Conservation (phyloP, 2,888 invertebrate species). For the Lissocephala sabroskyi region DNA sequence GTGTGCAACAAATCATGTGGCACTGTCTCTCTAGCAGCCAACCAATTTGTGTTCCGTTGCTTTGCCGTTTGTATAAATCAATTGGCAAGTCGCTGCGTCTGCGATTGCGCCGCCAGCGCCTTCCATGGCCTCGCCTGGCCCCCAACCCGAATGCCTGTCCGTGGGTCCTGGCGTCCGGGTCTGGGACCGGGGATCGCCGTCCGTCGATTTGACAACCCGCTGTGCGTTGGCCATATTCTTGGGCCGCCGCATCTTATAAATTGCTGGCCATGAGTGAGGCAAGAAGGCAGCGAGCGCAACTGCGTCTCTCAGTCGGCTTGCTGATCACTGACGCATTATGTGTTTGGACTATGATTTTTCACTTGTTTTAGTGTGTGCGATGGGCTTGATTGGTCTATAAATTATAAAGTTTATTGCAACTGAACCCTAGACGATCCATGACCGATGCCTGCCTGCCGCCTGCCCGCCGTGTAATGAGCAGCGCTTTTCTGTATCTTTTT, state of each 20-base stretch:
- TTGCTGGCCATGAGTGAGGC: constrained; percentile 31
- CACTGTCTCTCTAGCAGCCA: constrained; percentile 28
- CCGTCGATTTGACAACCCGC: constrained; percentile 63
- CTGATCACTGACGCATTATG: constrained; percentile 55
- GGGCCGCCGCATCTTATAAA: constrained; percentile 52
- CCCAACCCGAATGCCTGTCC: no score
- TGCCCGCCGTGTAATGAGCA: neutral
- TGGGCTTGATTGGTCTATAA: constrained; percentile 54
- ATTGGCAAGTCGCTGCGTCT: constrained; percentile 35
- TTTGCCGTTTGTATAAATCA: constrained; percentile 65
- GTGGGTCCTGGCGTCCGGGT: no score
- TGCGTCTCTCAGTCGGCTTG: no score
- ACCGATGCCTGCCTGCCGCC: no score
- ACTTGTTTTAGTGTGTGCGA: constrained; percentile 59
- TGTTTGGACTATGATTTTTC: constrained; percentile 64
- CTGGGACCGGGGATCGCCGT: constrained; percentile 11
- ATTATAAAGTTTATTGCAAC: constrained; percentile 54
- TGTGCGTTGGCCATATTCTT: constrained; percentile 58
- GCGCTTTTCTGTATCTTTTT: neutral
- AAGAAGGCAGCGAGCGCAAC: no score
- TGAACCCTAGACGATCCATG: no score
- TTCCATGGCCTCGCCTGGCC: constrained; percentile 2
- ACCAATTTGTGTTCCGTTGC: constrained; percentile 66
- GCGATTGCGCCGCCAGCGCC: no score
- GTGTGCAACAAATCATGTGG: constrained; percentile 56